Evolutionary conservation across 2,888 invertebrate species (phyloP), one percentile per base, ranked within the genome.

Genomic region (Linnaemya vulpina): DNA sequence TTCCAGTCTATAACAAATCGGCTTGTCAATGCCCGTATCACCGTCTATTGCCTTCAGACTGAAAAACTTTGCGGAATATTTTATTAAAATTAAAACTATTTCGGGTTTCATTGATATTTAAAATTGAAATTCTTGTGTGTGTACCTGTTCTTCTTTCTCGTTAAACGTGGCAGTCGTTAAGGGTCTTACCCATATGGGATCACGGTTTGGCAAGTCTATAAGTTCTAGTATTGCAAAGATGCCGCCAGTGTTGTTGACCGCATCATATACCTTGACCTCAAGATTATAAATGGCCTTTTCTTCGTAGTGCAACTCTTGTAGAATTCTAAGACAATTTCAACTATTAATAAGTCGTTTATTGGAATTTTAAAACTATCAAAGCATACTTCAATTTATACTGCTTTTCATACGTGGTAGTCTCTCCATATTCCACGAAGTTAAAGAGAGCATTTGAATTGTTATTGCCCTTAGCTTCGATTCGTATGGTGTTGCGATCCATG

Each of bases 11-110:
- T 95, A 95, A 84, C 92, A 89, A 62, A 95, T 94, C 3, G 91
- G 89, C 79, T 92, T 93, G 87, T 94, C 91, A 73, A 95, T 93
- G 35, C 93, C 94, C 0, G 94, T 93, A 90, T 95, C 95, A 1
- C 95, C 95, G 88, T 95, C 95, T 22, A 94, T 93, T 7, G 95
- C 95, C 25, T 90, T 88, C 0, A 95, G 93, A 2, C 87, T 87
- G 89, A 94, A 94, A 51, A 49, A 75, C 91, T 91, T 51, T 8
- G 79, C 79, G 60, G 83, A 35, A 58, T 15, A 49, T 15, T 49
- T n/a, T n/a, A n/a, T n/a, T n/a, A n/a, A n/a, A n/a, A n/a, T n/a
- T 55, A 35, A 35, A 0, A 20, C 62, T 51, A 53, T 1, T 25
- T 15, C 7, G 17, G n/a, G 30, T 5, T 30, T 30, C 2, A 5